A percentile compares a stretch with the other conserved stretches of the same genome.
Evolutionary conservation across 2,113 vertebrate species (phyloP).

Genomic region (Myotis lucifugus): DNA sequence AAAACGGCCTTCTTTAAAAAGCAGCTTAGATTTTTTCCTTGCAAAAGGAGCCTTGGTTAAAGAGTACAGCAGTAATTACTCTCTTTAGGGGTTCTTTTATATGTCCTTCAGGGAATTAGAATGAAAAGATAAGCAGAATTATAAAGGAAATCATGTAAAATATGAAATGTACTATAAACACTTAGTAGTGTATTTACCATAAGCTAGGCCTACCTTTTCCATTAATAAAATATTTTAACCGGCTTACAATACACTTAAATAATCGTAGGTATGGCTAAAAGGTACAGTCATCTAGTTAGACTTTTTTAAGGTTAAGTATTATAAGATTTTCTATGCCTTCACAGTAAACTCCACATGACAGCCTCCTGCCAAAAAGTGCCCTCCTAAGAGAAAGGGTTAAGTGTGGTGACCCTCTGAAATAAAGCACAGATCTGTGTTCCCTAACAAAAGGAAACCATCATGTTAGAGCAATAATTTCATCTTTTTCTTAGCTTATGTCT

Average conservation of each 20-base stretch:
- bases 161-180: constrained; percentile 91
- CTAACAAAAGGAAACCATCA: neutral
- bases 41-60: constrained; percentile 92
- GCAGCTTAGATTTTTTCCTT: constrained; percentile 89
- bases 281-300: constrained; percentile 69
- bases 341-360: neutral
- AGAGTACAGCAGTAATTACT: constrained; percentile 90
- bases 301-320: constrained; percentile 47
- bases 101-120: constrained; percentile 90
- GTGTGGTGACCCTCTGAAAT: neutral
- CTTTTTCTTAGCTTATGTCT: neutral
- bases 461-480: neutral
- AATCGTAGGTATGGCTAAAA: constrained; percentile 74
- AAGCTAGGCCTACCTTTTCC: constrained; percentile 85
- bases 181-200: constrained; percentile 89
- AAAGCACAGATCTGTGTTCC: neutral
- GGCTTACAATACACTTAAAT: constrained; percentile 81
- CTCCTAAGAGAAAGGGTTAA: neutral
- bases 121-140: constrained; percentile 99
- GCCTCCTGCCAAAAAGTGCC: neutral
- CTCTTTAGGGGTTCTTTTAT: constrained; percentile 96
- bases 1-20: constrained; percentile 93
- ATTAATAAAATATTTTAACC: constrained; percentile 87
- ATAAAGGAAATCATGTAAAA: constrained; percentile 98
- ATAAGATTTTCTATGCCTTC: neutral